Evolutionary conservation across 2,888 invertebrate species (phyloP), one percentile per base, ranked within the genome.

Genomic region (Anaspis maculata): DNA sequence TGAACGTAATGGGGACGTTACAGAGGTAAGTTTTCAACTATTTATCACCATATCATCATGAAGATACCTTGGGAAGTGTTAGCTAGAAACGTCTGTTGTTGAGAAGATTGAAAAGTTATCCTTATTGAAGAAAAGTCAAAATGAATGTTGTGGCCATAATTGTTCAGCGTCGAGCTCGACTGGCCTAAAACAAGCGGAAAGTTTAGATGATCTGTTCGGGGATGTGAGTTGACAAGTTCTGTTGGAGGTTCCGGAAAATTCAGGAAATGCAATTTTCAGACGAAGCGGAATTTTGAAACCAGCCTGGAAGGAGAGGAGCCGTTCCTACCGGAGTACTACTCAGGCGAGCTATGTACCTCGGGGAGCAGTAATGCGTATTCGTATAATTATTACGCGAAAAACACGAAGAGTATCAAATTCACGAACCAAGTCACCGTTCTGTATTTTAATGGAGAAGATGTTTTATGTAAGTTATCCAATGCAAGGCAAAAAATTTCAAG

Each of bases 351-450:
- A 35, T 35, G 35, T 26, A 28, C 19, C 21, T 28, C 35, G 6
- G 36, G 32, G 19, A 7, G 19, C 2, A 21, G 21, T 3, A 16
- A 30, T 6, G 22, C 13, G n/a, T n/a, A n/a, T n/a, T n/a, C n/a
- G n/a, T n/a, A n/a, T n/a, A n/a, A n/a, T n/a, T 59, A 54, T 43
- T 51, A 54, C 41, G 47, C 55, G 54, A 69, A 46, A 68, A 70
- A 55, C 24, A 53, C 50, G 26, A 61, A 56, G 67, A 72, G 42
- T 12, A 66, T 68, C 5, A 61, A 66, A 28, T 69, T 68, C 50
- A 65, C 63, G 3, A 59, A 61, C 32, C 73, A 77, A 62, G 77
- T 77, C 3, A 67, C 73, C 38, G 76, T 77, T 16, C 72, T 77
- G 21, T 76, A 77, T 54, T 77, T 76, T 51, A 72, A 72, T n/a